Conservation (phyloP, 2,113 vertebrate species). For the Erpornis zantholeuca region DNA sequence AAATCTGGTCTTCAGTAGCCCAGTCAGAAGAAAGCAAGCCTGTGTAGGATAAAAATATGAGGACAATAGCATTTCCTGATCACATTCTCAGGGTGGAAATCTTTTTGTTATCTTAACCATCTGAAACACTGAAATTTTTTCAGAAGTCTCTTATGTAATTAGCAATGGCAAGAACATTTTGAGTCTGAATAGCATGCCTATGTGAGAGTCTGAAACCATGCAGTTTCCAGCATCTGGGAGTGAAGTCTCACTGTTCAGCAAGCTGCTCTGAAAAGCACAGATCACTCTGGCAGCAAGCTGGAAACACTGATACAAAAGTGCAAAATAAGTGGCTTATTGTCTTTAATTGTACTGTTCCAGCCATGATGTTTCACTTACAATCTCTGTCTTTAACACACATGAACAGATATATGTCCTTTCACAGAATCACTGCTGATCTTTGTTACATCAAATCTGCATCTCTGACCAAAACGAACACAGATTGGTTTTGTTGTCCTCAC, state of each 20-base stretch:
- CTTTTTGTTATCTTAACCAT: not conserved
- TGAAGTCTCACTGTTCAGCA: not conserved
- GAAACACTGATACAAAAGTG: not conserved
- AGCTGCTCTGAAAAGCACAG: not conserved
- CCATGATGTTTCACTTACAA: not conserved
- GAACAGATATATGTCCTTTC: not conserved
- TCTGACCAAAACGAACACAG: not conserved
- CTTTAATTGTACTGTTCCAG: not conserved
- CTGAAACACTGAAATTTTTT: not conserved
- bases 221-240: not conserved
- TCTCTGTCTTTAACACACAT: not conserved
- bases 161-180: not conserved
- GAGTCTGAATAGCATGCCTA: not conserved
- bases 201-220: not conserved
- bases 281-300: not conserved
- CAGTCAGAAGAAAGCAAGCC: not conserved
- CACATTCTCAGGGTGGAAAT: not conserved
- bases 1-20: not conserved
- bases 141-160: not conserved
- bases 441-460: not conserved
- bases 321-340: not conserved
- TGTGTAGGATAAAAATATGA: not conserved
- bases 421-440: not conserved
- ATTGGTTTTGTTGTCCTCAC: not conserved
- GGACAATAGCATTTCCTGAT: not conserved